These are phyloP conservation scores for Protobothrops mucrosquamatus DNA, from an alignment of 2,113 vertebrate genomes.

Conservation along the genomic window DNA sequence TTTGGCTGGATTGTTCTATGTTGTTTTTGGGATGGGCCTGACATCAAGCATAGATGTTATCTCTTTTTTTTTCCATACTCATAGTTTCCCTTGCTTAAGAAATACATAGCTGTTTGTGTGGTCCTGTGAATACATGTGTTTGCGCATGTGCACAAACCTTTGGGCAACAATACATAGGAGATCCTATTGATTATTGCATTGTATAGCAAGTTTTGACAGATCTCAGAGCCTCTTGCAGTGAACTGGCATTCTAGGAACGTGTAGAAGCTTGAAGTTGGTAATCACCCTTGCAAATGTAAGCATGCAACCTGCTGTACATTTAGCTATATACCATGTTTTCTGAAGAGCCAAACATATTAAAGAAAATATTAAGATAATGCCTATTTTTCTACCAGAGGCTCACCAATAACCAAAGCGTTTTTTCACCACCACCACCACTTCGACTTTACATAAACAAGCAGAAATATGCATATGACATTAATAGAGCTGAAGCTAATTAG, in stretches of 20 bases:
- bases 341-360: not conserved
- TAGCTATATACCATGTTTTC: not conserved
- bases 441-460: not conserved
- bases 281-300: not conserved
- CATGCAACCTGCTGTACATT: not conserved
- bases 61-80: not conserved
- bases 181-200: not conserved
- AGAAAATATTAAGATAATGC: not conserved
- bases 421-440: not conserved
- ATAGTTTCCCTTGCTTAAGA: not conserved
- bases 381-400: not conserved
- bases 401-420: not conserved
- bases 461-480: not conserved
- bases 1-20: not conserved
- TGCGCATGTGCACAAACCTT: not conserved
- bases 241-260: not conserved
- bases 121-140: not conserved
- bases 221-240: not conserved
- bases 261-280: not conserved
- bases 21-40: not conserved
- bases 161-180: not conserved
- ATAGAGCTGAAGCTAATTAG: not conserved
- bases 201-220: not conserved
- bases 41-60: not conserved
- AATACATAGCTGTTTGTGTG: not conserved